These are phyloP conservation scores for Pangasius djambal DNA, from an alignment of 2,797 vertebrate species.

Conservation along the genomic window DNA sequence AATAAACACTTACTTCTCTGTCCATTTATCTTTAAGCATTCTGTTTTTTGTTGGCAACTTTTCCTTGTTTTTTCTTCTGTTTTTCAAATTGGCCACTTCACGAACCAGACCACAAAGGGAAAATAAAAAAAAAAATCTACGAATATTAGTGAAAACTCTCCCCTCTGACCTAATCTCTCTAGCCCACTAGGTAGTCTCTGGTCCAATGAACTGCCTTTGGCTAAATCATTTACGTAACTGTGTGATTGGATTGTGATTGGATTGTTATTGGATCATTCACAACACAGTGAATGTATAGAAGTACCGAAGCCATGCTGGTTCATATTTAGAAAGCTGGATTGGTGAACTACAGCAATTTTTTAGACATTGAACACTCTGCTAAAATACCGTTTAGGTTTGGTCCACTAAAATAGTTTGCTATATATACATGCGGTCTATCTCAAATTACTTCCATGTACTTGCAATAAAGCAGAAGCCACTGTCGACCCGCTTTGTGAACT, in stretches of 20 bases:
- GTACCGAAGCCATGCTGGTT: background rate
- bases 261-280: background rate
- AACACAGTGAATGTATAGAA: background rate
- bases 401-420: background rate
- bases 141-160: background rate
- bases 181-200: background rate
- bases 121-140: background rate
- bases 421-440: background rate
- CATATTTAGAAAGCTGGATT: background rate
- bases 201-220: background rate
- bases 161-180: background rate
- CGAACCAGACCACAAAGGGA: background rate
- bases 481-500: background rate
- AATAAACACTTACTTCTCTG: background rate
- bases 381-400: background rate
- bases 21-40: background rate
- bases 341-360: background rate
- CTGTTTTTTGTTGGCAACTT: background rate
- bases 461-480: background rate
- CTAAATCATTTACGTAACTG: background rate
- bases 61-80: background rate
- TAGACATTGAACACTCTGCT: background rate
- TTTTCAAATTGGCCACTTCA: background rate
- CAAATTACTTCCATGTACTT: too few species aligned
- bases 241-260: background rate